Percentiles rank a stretch among this genome's conserved stretches.
phyloP scores from a whole-genome alignment of 2,888 invertebrate species.

The Andrena dorsata region DNA sequence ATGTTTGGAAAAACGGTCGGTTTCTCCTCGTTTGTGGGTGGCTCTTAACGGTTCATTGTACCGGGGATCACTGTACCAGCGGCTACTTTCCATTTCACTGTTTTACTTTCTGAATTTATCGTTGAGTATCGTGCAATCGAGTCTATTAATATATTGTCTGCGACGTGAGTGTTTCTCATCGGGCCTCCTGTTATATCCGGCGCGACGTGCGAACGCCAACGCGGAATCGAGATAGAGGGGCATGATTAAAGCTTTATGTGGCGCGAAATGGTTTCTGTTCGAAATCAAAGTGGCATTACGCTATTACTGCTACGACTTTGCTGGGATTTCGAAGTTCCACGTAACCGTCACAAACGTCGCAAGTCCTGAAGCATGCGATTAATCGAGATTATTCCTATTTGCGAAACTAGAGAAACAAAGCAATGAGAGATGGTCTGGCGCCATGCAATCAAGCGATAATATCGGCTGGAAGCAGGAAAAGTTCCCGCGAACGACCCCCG shows the following conservation, averaged over 20 bases:
- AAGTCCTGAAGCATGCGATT: neutral
- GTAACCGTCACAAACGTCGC: neutral
- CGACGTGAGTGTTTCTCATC: neutral
- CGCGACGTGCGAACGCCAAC: neutral
- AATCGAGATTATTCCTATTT: neutral
- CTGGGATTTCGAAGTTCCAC: neutral
- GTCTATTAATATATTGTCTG: neutral
- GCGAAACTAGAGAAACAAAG: neutral
- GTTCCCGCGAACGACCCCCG: conserved; percentile 1
- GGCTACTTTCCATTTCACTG: conserved; percentile 33
- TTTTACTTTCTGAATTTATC: conserved; percentile 7
- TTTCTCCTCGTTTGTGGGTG: conserved; percentile 17
- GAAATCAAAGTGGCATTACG: neutral
- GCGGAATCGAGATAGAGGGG: neutral
- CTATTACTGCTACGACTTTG: neutral
- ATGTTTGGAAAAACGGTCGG: conserved; percentile 15
- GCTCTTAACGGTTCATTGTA: conserved; percentile 30
- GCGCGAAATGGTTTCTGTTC: conserved; percentile 14
- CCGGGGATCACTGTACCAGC: neutral
- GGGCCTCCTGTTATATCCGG: neutral
- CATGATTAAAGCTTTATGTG: neutral
- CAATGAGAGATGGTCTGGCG: neutral
- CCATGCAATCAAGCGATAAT: neutral
- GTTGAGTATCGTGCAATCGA: neutral
- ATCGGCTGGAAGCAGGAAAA: neutral